These are phyloP conservation scores for Octomys mimax DNA, from an alignment of 2,797 vertebrate genomes.

Conservation along the genomic window DNA sequence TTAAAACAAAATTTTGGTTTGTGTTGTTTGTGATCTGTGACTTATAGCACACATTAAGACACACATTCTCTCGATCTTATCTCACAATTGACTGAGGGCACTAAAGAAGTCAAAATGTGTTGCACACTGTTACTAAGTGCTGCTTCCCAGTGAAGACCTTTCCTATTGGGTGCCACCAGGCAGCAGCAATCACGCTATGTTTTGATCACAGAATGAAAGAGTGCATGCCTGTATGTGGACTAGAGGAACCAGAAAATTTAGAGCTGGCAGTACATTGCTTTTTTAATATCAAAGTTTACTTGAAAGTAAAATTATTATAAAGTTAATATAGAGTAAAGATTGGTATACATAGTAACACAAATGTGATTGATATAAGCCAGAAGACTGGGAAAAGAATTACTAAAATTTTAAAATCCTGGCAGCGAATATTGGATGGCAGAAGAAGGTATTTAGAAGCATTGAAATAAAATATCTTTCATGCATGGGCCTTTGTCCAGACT, in stretches of 20 bases:
- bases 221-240: not conserved
- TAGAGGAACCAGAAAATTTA: not conserved
- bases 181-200: too few relatives aligned
- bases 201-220: not conserved
- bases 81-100: not conserved
- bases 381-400: not conserved
- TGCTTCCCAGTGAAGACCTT: not conserved
- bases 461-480: not conserved
- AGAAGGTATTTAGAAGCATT: not conserved
- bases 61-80: not conserved
- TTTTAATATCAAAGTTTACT: constrained; percentile 44
- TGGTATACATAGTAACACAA: not conserved
- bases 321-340: constrained; percentile 9
- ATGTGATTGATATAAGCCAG: not conserved
- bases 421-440: not conserved
- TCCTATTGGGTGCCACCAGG: not conserved
- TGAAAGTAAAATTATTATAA: constrained; percentile 19
- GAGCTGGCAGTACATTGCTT: not conserved
- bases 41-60: not conserved
- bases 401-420: not conserved
- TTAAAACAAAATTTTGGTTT: not conserved
- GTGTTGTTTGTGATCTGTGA: not conserved
- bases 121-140: not conserved
- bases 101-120: not conserved
- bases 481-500: not conserved